phyloP scores from a whole-genome alignment of 2,113 vertebrate genomes.

The Scatophagus argus region DNA sequence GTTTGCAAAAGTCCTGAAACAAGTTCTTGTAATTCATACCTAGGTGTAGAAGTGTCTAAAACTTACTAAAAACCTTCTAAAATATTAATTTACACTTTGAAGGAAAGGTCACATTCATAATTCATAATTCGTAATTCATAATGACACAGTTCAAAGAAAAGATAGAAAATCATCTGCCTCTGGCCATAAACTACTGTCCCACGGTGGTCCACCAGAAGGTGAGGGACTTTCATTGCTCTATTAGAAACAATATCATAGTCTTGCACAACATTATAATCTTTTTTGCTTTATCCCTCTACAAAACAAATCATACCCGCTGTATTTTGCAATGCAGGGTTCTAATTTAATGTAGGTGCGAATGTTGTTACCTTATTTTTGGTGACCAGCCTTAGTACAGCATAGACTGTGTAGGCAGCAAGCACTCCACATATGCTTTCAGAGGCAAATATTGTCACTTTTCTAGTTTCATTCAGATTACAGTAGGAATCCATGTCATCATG shows the following conservation, averaged over 20 bases:
- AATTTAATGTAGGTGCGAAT: not conserved
- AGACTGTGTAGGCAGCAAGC: not conserved
- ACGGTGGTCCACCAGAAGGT: no score
- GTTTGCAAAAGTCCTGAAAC: not conserved
- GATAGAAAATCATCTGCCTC: no score
- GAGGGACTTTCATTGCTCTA: no score
- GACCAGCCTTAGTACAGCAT: constrained; percentile 1
- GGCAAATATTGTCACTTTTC: not conserved
- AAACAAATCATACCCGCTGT: not conserved
- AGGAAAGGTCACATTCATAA: not conserved
- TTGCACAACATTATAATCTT: not conserved
- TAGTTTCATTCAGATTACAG: no score
- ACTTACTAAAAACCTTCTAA: not conserved
- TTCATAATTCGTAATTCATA: no score
- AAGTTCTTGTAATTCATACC: not conserved
- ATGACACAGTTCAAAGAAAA: no score
- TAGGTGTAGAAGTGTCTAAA: not conserved
- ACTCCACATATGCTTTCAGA: not conserved
- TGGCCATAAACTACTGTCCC: no score
- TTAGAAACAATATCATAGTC: not conserved
- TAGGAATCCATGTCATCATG: not conserved
- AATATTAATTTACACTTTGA: no score
- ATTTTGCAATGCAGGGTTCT: not conserved
- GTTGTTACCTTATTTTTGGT: not conserved
- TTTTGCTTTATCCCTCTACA: not conserved